Base-by-base conservation (phyloP, 2,113 vertebrate genomes). In the Etheostoma spectabile region DNA sequence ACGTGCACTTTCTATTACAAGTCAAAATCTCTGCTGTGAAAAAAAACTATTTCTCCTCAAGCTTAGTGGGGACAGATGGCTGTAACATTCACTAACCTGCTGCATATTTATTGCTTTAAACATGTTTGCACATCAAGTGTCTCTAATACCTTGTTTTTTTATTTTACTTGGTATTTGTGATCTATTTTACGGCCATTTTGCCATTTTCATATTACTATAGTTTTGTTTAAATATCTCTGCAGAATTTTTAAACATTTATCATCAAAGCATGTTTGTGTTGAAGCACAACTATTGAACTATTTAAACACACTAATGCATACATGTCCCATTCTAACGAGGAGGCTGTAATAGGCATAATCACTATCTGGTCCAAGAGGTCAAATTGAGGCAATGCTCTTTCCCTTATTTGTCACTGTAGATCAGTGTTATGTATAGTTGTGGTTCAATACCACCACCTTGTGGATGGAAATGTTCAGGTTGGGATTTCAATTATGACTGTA, bases 371-470 rank as follows among this genome's bases (percentile, higher is more conserved):
- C 55, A 66, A 42, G 59, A 86, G 87, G 81, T 81, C 88, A 88
- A 69, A 82, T n/a, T 14, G 61, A 85, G 75, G 83, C 46, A 63
- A 72, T 24, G 22, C 51, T 69, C 33, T 59, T 19, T 57, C 51
- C 65, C 24, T 59, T 19, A 61, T 82, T 66, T 66, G 42, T 77
- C 27, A 42, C 51, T 51, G 57, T 52, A 56, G 65, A 46, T 62
- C 76, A 33, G 56, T 22, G 8, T 66, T 51, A 72, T 22, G 12
- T 75, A 21, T 68, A 74, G 51, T 22, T 57, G n/a, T 59, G 73
- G 45, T n/a, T 67, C 46, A 83, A 83, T 65, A 83, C 55, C 68
- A 35, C 88, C 92, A 87, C 77, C 92, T 87, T 74, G 85, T 90
- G 92, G 89, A 53, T 45, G 22, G 22, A 64, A 27, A 22, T 22